These are phyloP conservation scores for Nycteola revayana DNA, from an alignment of 2,888 invertebrate species.

Conservation along the genomic window DNA sequence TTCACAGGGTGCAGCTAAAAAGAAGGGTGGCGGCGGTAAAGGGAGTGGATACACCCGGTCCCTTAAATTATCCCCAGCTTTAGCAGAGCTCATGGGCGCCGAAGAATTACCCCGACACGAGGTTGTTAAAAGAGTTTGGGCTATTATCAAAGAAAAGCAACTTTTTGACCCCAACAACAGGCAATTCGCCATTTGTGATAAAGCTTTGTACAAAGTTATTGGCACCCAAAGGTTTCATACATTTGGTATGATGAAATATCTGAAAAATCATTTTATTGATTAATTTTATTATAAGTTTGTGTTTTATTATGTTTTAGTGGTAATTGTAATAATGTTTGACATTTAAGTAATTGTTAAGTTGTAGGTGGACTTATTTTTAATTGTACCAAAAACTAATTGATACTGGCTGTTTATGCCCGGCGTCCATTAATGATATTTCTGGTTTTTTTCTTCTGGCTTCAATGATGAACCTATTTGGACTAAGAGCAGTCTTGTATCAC, in stretches of 20 bases:
- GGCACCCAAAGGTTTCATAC: constrained; percentile 96
- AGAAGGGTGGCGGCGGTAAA: constrained; percentile 16
- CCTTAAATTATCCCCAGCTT: constrained; percentile 91
- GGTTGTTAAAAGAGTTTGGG: constrained; percentile 94
- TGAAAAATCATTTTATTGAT: constrained; percentile 91
- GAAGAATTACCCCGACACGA: constrained; percentile 93
- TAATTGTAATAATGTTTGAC: background rate
- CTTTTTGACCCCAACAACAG: constrained; percentile 96
- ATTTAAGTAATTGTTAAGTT: background rate
- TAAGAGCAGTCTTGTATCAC: no score
- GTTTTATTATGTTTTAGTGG: no score
- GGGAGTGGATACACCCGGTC: constrained; percentile 91
- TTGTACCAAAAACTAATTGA: no score
- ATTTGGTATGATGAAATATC: constrained; percentile 98
- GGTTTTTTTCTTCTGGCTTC: no score
- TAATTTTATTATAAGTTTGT: no score
- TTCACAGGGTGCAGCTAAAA: background rate
- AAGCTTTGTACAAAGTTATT: constrained; percentile 93
- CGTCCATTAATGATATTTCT: no score
- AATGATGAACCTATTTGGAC: no score
- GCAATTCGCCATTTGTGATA: constrained; percentile 97
- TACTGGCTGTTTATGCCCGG: no score
- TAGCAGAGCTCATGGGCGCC: constrained; percentile 92
- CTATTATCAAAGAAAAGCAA: constrained; percentile 93
- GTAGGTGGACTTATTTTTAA: no score